Evolutionary conservation across 2,797 vertebrate species (phyloP).

Genomic region (Clarias platycephalus): DNA sequence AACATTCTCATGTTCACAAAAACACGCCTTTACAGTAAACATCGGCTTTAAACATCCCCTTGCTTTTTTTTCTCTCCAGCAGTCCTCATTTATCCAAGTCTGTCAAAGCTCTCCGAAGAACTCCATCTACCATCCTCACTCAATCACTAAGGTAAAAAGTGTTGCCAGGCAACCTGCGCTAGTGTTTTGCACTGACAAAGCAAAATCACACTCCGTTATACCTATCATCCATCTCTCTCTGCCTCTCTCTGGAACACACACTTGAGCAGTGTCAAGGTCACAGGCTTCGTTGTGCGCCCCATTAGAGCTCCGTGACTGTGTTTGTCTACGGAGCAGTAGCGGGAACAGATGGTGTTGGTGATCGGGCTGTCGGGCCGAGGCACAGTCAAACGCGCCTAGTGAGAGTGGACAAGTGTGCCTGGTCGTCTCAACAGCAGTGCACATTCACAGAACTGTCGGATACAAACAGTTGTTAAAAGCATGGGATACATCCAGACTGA

Average conservation of each 20-base stretch:
- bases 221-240: conserved; percentile 69
- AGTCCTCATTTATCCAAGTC: conserved; percentile 28
- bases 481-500: neutral
- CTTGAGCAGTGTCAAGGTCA: conserved; percentile 76
- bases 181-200: conserved; percentile 62
- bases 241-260: conserved; percentile 62
- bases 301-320: conserved; percentile 75
- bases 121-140: conserved; percentile 53
- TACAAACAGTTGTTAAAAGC: conserved; percentile 28
- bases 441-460: neutral
- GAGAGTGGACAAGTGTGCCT: conserved; percentile 69
- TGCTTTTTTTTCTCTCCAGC: conserved; percentile 25
- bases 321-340: conserved; percentile 70
- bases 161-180: conserved; percentile 73
- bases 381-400: conserved; percentile 57
- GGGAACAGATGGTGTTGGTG: conserved; percentile 76
- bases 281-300: conserved; percentile 71
- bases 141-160: conserved; percentile 58
- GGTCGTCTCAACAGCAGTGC: conserved; percentile 47
- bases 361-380: conserved; percentile 67
- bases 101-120: conserved; percentile 30
- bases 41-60: conserved; percentile 10
- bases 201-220: conserved; percentile 65
- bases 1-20: conserved; percentile 6
- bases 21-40: conserved; percentile 18